Evolutionary conservation across 2,888 invertebrate genomes (phyloP).

Genomic region (Plebejus anna): DNA sequence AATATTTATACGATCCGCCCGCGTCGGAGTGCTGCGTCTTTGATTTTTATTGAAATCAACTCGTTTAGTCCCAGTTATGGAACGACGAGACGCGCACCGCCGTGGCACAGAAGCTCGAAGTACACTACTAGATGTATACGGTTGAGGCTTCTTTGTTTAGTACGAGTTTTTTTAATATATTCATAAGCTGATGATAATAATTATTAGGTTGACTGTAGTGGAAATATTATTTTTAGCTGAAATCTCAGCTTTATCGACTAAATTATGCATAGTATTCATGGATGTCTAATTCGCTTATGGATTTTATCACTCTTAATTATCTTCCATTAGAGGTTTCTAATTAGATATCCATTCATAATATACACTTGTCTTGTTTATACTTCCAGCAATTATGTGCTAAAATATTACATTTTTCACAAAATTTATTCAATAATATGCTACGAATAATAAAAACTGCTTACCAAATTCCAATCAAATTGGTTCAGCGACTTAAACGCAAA

Average conservation of each 20-base stretch:
- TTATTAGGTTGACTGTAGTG: background rate
- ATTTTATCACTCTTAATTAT: background rate
- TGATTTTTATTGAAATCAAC: slow-evolving; percentile 20
- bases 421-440: too few relatives aligned
- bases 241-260: too few relatives aligned
- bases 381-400: too few relatives aligned
- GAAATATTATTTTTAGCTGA: background rate
- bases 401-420: too few relatives aligned
- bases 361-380: too few relatives aligned
- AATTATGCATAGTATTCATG: too few relatives aligned
- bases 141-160: background rate
- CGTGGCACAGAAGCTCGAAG: background rate
- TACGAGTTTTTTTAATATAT: background rate
- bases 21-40: background rate
- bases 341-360: too few relatives aligned
- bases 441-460: too few relatives aligned
- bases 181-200: background rate
- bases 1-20: slow-evolving; percentile 35
- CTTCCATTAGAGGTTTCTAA: too few relatives aligned
- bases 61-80: background rate
- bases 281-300: background rate
- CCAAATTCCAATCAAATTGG: too few relatives aligned
- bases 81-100: background rate
- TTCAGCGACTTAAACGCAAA: too few relatives aligned
- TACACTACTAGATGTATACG: background rate